phyloP scores from a whole-genome alignment of 1,140 invertebrate species.

The Drosophila trapezifrons region DNA sequence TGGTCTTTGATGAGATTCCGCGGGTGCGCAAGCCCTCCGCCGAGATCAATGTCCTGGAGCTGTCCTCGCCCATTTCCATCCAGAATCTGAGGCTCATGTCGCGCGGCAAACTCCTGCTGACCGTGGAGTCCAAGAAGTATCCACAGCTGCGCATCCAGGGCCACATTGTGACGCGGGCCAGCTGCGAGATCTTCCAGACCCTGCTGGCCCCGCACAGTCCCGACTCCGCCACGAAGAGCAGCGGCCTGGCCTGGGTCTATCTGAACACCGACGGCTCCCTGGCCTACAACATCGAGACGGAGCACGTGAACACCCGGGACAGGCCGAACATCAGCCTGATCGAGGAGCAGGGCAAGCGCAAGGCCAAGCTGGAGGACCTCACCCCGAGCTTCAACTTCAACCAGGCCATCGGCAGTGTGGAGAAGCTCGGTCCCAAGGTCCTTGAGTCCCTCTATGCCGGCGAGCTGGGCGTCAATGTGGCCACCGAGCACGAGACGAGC shows the following conservation, averaged over 20 bases:
- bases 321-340: conserved; percentile 89
- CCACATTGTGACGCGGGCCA: conserved; percentile 88
- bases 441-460: conserved; percentile 92
- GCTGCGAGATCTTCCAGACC: conserved; percentile 92
- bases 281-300: conserved; percentile 88
- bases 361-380: conserved; percentile 89
- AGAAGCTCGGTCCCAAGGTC: conserved; percentile 88
- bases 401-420: conserved; percentile 88
- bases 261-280: conserved; percentile 90
- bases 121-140: conserved; percentile 87
- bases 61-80: conserved; percentile 89
- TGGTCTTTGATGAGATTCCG: conserved; percentile 88
- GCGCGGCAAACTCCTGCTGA: conserved; percentile 88
- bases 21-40: conserved; percentile 89
- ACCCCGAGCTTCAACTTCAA: conserved; percentile 86
- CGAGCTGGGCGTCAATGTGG: conserved; percentile 90
- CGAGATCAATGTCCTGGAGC: conserved; percentile 90
- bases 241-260: conserved; percentile 91
- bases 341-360: conserved; percentile 88
- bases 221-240: conserved; percentile 83
- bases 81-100: conserved; percentile 89
- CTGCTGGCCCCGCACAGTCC: conserved; percentile 85
- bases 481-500: conserved; percentile 85
- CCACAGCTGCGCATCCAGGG: conserved; percentile 88
- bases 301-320: conserved; percentile 86